Base-by-base conservation (phyloP, 2,888 invertebrate genomes). In the Eledona agricola region DNA sequence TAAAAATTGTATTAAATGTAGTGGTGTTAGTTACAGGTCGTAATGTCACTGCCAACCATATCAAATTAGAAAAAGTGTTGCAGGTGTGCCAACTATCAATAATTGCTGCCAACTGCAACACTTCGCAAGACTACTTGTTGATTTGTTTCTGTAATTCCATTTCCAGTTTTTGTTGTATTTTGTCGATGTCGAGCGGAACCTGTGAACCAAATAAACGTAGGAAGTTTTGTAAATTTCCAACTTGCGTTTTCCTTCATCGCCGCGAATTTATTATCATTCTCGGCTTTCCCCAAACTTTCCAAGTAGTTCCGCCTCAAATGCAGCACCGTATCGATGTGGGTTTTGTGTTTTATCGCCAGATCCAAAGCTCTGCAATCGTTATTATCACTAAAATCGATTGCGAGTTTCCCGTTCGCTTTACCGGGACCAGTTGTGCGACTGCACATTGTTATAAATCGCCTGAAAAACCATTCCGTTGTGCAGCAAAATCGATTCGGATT, bases 351-450 rank as follows among this genome's bases (percentile, higher is more conserved):
- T 2, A 85, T 72, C 0, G 89, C 88, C 54, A 90, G 74, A 64
- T 90, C 89, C 43, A 91, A 72, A 1, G 90, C 89, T 66, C 90
- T 87, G 66, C 13, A 70, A 69, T 13, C 1, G 9, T 15, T 11
- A 4, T 10, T n/a, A n/a, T n/a, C n/a, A n/a, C n/a, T n/a, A n/a
- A n/a, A n/a, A n/a, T n/a, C n/a, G n/a, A n/a, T 23, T 23, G 6
- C 9, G 23, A 40, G 13, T 13, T 40, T n/a, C 15, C 6, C 6
- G 6, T 12, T 10, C 20, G 25, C 15, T 15, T 62, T 73, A 86
- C 87, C 87, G 82, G 61, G 84, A 84, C 89, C 90, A 91, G 63
- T 87, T 85, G 70, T 87, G 88, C 57, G 87, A 79, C 62, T 83
- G 80, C 7, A 89, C 77, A 72, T 89, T 87, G 20, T 86, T 79